Evolutionary conservation across 1,140 invertebrate genomes (phyloP).

Genomic region (Papilio aristodemus): DNA sequence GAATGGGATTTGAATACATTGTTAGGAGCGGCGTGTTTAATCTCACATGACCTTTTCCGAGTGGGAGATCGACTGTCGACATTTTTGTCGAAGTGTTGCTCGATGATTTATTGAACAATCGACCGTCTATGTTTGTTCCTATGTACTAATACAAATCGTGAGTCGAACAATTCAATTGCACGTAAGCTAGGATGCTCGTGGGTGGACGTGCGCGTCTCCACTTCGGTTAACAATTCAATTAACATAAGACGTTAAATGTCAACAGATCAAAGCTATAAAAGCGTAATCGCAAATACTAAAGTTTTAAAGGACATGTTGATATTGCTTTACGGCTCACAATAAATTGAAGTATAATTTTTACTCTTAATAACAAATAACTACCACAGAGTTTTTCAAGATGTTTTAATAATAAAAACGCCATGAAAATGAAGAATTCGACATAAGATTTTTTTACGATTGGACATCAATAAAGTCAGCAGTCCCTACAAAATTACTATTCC

Average conservation of each 20-base stretch:
- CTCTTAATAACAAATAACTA: too few relatives aligned
- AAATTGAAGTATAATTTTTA: neutral
- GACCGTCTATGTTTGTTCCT: slow-evolving; percentile 8
- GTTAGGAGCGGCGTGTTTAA: slow-evolving; percentile 42
- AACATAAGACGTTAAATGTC: slow-evolving; percentile 26
- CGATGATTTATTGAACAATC: slow-evolving; percentile 39
- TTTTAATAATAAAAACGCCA: too few relatives aligned
- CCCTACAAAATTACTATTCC: too few relatives aligned
- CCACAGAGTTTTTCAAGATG: too few relatives aligned
- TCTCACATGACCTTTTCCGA: slow-evolving; percentile 43
- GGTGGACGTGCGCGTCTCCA: slow-evolving; percentile 19
- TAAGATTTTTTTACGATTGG: too few relatives aligned
- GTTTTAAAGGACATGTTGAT: slow-evolving; percentile 20
- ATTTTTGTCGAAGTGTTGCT: slow-evolving; percentile 41
- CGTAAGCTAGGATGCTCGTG: neutral
- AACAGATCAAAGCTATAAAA: slow-evolving; percentile 20
- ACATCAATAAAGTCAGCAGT: too few relatives aligned
- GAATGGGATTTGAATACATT: slow-evolving; percentile 42
- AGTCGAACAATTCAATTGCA: slow-evolving; percentile 23
- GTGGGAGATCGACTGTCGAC: slow-evolving; percentile 35
- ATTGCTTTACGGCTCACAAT: neutral
- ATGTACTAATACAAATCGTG: slow-evolving; percentile 23
- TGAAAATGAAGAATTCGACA: too few relatives aligned
- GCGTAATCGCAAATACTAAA: slow-evolving; percentile 18
- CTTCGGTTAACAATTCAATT: slow-evolving; percentile 34